A percentile compares a stretch with the other conserved stretches of the same genome.
These are phyloP conservation scores for Goniozus legneri DNA, from an alignment of 1,140 invertebrate species.

Conservation along the genomic window DNA sequence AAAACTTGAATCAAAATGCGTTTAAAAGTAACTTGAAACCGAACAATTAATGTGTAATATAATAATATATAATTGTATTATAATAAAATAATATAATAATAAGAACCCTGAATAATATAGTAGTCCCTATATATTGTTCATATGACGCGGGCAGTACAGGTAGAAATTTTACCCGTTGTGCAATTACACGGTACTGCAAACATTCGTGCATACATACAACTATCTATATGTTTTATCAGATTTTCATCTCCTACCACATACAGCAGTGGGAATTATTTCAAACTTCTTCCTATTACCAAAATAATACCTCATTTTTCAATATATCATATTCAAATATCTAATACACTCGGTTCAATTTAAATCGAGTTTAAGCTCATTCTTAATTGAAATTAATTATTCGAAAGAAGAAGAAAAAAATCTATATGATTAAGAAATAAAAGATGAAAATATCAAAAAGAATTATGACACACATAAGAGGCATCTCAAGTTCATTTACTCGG, in stretches of 20 bases:
- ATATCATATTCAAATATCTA: no score
- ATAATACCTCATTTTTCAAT: constrained; percentile 16
- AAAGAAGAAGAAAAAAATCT: no score
- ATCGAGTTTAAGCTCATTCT: no score
- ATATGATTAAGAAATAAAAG: no score
- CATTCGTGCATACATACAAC: constrained; percentile 24
- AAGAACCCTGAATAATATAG: constrained; percentile 37
- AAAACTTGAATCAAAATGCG: constrained; percentile 34
- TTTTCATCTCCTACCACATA: constrained; percentile 15
- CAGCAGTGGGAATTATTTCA: constrained; percentile 10
- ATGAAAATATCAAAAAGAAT: no score
- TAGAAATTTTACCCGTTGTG: constrained; percentile 23
- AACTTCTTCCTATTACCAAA: constrained; percentile 14
- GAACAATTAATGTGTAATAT: constrained; percentile 30
- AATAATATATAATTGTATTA: constrained; percentile 11
- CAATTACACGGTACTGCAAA: constrained; percentile 30
- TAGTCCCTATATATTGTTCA: constrained; percentile 31
- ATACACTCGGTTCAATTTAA: no score
- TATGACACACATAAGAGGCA: no score
- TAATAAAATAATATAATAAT: constrained; percentile 5
- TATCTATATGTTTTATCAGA: constrained; percentile 14
- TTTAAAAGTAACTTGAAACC: constrained; percentile 40
- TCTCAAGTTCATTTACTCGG: no score
- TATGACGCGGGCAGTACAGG: constrained; percentile 21
- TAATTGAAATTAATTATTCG: no score